Percentiles rank a stretch among this genome's conserved stretches.
phyloP scores from a whole-genome alignment of 2,113 vertebrate species.

The Callionymus lyra region DNA sequence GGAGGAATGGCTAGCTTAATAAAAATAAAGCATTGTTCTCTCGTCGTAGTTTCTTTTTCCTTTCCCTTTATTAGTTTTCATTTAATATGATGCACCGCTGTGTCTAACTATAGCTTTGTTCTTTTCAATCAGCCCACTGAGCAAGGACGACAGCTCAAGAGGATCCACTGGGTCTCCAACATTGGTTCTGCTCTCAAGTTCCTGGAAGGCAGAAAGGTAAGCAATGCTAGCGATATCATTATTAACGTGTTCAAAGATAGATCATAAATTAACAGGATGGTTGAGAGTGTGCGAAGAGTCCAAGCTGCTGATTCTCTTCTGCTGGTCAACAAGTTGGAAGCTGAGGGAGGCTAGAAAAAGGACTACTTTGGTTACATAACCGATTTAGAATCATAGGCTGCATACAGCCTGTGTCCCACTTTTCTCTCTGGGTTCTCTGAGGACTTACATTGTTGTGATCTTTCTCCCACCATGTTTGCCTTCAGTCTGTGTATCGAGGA shows the following conservation, averaged over 20 bases:
- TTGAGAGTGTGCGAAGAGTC: too few relatives aligned
- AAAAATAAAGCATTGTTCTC: too few relatives aligned
- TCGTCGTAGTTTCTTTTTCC: neutral
- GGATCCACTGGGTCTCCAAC: constrained; percentile 94
- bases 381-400: constrained; percentile 26
- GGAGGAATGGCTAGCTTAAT: too few relatives aligned
- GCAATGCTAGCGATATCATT: constrained; percentile 4
- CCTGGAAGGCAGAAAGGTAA: constrained; percentile 93
- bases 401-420: constrained; percentile 31
- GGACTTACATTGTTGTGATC: constrained; percentile 47
- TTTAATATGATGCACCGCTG: neutral
- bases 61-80: neutral
- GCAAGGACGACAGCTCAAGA: constrained; percentile 87
- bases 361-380: constrained; percentile 35
- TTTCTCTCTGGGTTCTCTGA: constrained; percentile 25
- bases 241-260: too few relatives aligned
- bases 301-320: too few relatives aligned
- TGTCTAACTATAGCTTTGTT: too few relatives aligned
- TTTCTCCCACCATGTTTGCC: constrained; percentile 50
- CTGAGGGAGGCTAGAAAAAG: constrained; percentile 13
- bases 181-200: constrained; percentile 92
- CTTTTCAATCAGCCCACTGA: constrained; percentile 77
- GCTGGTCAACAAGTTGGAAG: neutral
- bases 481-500: constrained; percentile 89
- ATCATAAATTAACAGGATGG: too few relatives aligned